Evolutionary conservation across 2,888 invertebrate genomes (phyloP).

Genomic region (Spicauda simplicius): DNA sequence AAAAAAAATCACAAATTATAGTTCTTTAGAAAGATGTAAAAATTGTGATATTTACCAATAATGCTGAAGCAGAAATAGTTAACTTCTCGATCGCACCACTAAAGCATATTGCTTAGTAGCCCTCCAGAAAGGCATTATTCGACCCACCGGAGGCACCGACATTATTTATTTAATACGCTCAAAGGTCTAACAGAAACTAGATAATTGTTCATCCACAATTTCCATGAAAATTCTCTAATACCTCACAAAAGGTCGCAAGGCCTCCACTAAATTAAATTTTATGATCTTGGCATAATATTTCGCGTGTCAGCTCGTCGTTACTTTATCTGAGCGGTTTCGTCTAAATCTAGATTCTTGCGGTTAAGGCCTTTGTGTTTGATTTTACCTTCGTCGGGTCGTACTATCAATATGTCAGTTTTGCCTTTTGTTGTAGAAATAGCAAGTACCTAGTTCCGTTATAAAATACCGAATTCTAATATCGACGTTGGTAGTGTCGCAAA

Average conservation of each 20-base stretch:
- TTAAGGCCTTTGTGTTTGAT: conserved; percentile 2
- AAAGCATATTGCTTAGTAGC: conserved; percentile 48
- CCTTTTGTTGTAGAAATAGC: no score
- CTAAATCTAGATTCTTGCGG: background rate
- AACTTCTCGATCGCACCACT: conserved; percentile 21
- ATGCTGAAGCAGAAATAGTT: no score
- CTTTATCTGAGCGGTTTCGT: conserved; percentile 8
- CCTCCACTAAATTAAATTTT: conserved; percentile 38
- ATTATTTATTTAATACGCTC: conserved; percentile 80
- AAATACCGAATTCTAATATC: no score
- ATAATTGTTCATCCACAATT: conserved; percentile 73
- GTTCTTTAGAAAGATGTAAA: no score
- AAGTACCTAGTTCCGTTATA: no score
- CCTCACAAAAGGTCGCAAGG: conserved; percentile 25
- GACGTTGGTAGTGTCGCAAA: no score
- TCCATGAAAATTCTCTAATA: conserved; percentile 47
- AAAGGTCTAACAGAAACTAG: conserved; percentile 66
- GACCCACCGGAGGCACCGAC: conserved; percentile 57
- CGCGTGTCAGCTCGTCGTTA: conserved; percentile 19
- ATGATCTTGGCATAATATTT: conserved; percentile 14
- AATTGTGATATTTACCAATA: no score
- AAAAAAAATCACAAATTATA: no score
- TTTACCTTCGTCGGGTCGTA: background rate
- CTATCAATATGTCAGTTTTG: background rate
- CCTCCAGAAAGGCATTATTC: conserved; percentile 48